These are phyloP conservation scores for Aphodius sticticus DNA, from an alignment of 2,888 invertebrate genomes.

Conservation along the genomic window DNA sequence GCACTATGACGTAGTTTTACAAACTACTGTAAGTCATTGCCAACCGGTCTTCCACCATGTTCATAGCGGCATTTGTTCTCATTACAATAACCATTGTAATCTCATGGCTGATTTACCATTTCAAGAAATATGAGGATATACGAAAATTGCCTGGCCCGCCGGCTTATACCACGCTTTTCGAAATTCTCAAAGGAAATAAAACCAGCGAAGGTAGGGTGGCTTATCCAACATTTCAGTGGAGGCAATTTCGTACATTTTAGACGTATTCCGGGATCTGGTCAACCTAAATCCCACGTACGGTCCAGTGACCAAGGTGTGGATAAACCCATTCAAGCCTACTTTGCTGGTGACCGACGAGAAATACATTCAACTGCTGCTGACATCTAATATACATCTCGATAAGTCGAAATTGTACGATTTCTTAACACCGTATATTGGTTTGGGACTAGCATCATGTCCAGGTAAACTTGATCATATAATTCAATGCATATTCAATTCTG, in stretches of 20 bases:
- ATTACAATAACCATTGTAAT: not conserved
- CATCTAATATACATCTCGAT: constrained; percentile 21
- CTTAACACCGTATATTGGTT: constrained; percentile 17
- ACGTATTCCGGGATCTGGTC: constrained; percentile 5
- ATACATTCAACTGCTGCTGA: constrained; percentile 19
- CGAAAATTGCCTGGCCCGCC: constrained; percentile 26
- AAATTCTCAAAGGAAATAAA: constrained; percentile 10
- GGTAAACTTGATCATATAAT: not conserved
- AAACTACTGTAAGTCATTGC: not conserved
- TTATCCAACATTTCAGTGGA: not conserved
- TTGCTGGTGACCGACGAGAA: constrained; percentile 17
- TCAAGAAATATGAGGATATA: constrained; percentile 22
- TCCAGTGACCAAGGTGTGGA: constrained; percentile 24
- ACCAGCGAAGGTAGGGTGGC: not conserved
- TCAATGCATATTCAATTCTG: not conserved
- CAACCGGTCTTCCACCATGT: not conserved
- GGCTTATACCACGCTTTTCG: not conserved
- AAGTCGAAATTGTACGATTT: constrained; percentile 18
- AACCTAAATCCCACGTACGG: constrained; percentile 21
- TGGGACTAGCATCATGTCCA: constrained; percentile 15
- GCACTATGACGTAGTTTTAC: not conserved
- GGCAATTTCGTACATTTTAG: constrained; percentile 9
- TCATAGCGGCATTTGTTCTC: not conserved
- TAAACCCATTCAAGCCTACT: constrained; percentile 26
- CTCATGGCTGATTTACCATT: not conserved